Percentiles rank a stretch among this genome's conserved stretches.
Evolutionary conservation across 2,888 invertebrate species (phyloP).

Genomic region (Eupithecia centaureata): DNA sequence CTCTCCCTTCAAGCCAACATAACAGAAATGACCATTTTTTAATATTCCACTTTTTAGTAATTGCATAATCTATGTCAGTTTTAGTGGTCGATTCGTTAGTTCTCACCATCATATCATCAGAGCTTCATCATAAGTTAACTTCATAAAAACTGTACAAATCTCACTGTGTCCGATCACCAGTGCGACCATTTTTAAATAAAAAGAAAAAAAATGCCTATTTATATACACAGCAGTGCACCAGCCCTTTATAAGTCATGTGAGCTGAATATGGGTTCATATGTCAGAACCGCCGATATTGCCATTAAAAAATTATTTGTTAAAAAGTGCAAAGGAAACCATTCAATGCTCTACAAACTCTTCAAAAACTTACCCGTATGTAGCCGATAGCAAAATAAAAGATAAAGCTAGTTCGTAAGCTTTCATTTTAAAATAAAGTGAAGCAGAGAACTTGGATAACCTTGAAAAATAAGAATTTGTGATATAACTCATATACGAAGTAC

Average conservation of each 20-base stretch:
- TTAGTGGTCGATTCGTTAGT: neutral
- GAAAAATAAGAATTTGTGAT: conserved; percentile 8
- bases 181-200: neutral
- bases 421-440: conserved; percentile 29
- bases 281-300: neutral
- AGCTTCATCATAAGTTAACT: neutral
- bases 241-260: neutral
- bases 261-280: neutral
- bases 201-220: too few relatives aligned
- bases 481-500: neutral
- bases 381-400: conserved; percentile 30
- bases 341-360: neutral
- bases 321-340: neutral
- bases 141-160: neutral
- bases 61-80: neutral
- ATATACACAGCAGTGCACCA: neutral
- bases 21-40: neutral
- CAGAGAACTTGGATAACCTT: conserved; percentile 12
- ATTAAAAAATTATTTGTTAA: neutral
- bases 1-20: neutral
- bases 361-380: conserved; percentile 37
- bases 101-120: too few relatives aligned
- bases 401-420: conserved; percentile 27
- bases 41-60: neutral
- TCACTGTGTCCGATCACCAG: neutral